Percentiles rank a stretch among this genome's conserved stretches.
Evolutionary conservation across 2,797 vertebrate genomes (phyloP).

Genomic region (Hipposideros larvatus): DNA sequence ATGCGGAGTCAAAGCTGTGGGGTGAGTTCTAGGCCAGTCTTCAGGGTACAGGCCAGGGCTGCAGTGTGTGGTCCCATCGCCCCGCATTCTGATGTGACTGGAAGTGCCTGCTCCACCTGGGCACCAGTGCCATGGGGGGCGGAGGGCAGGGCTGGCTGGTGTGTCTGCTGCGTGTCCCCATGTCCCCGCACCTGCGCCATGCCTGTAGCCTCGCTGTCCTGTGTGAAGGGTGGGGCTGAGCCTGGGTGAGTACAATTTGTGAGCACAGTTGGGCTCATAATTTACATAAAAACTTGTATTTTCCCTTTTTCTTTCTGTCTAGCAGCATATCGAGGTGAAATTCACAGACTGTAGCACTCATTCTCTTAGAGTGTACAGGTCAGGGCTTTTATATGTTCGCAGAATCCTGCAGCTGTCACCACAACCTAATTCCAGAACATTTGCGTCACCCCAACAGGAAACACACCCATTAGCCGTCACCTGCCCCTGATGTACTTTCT

Average conservation of each 20-base stretch:
- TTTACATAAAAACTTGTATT: background rate
- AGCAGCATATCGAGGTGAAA: background rate
- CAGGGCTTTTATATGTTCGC: background rate
- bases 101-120: no score
- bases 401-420: fast-evolving
- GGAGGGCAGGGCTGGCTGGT: no score
- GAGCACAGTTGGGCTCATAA: background rate
- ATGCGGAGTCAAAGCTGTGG: background rate
- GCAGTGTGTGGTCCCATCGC: background rate
- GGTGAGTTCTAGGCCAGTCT: no score
- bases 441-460: fast-evolving
- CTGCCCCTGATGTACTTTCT: no score
- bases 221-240: no score
- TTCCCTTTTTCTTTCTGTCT: background rate
- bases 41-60: background rate
- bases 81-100: no score
- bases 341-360: fast-evolving
- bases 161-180: background rate
- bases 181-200: no score
- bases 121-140: no score
- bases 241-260: no score
- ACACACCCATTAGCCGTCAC: background rate
- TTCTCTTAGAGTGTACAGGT: fast-evolving
- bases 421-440: background rate
- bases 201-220: no score